These are phyloP conservation scores for Sebastes fasciatus DNA, from an alignment of 2,113 vertebrate species.

Conservation along the genomic window DNA sequence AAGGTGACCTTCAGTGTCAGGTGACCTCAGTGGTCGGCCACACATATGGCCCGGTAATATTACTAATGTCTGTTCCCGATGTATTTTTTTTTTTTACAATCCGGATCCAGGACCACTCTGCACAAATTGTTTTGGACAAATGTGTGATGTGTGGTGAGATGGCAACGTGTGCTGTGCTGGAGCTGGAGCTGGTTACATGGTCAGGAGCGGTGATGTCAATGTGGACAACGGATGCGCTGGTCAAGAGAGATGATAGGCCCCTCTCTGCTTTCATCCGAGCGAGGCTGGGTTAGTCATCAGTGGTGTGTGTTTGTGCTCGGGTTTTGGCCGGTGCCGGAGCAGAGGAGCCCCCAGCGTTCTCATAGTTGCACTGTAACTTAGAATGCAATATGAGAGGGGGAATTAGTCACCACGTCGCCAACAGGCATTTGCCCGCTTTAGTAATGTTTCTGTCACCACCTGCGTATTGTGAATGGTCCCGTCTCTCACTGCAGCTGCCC, in stretches of 20 bases:
- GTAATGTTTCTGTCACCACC: conserved; percentile 50
- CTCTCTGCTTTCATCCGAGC: conserved; percentile 53
- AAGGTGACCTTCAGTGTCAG: conserved; percentile 84
- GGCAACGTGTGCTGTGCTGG: background rate
- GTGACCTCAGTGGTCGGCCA: conserved; percentile 79
- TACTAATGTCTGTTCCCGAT: conserved; percentile 81
- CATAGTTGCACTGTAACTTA: conserved; percentile 50
- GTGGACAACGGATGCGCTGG: background rate
- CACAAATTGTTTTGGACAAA: conserved; percentile 77
- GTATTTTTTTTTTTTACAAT: conserved; percentile 73
- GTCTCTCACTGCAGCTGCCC: conserved; percentile 39
- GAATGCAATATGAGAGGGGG: conserved; percentile 54
- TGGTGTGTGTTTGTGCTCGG: conserved; percentile 1
- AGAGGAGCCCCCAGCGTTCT: conserved; percentile 21
- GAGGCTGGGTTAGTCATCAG: conserved; percentile 31
- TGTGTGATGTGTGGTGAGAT: conserved; percentile 61
- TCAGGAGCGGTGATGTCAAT: conserved; percentile 12
- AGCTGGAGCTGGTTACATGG: conserved; percentile 59
- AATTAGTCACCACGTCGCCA: conserved; percentile 64
- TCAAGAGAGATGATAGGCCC: conserved; percentile 41
- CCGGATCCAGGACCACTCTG: conserved; percentile 72
- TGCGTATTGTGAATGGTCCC: conserved; percentile 17
- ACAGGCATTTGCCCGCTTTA: conserved; percentile 33
- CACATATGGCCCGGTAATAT: conserved; percentile 80
- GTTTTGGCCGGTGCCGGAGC: background rate